Evolutionary conservation across 2,888 invertebrate species (phyloP).

Genomic region (Torymus texanus): DNA sequence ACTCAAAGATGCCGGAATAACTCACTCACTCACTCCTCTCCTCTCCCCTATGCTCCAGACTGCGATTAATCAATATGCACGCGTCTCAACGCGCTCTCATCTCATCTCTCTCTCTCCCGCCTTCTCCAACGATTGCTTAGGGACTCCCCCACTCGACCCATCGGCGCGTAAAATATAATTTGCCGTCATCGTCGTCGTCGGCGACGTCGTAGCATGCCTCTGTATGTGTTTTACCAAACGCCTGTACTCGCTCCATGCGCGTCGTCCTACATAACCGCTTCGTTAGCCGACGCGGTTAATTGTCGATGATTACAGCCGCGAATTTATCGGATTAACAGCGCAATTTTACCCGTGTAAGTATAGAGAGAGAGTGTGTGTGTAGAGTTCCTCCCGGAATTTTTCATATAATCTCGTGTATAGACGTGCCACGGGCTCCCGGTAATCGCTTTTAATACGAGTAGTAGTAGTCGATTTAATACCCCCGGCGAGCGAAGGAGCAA

Average conservation of each 20-base stretch:
- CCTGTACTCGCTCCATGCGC: background rate
- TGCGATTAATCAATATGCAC: constrained; percentile 35
- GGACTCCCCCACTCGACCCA: constrained; percentile 9
- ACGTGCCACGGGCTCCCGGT: background rate
- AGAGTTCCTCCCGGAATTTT: constrained; percentile 13
- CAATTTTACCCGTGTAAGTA: too few species aligned
- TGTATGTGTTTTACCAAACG: constrained; percentile 13
- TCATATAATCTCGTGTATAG: background rate
- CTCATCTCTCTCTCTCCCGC: background rate
- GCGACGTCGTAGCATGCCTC: too few species aligned
- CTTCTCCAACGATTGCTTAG: constrained; percentile 25
- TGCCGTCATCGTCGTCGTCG: background rate
- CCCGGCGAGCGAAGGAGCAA: too few species aligned
- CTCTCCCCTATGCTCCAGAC: background rate
- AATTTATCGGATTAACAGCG: background rate
- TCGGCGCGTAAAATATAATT: constrained; percentile 39
- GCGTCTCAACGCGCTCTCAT: background rate
- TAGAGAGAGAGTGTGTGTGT: too few species aligned
- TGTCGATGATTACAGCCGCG: constrained; percentile 55
- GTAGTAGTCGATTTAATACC: constrained; percentile 33
- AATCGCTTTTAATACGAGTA: constrained; percentile 31
- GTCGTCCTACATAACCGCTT: constrained; percentile 44
- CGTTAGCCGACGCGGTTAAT: constrained; percentile 60
- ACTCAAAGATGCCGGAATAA: too few species aligned
- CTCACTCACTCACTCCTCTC: too few species aligned